Conservation (phyloP, 2,113 vertebrate genomes). For the Thalassoma bifasciatum region DNA sequence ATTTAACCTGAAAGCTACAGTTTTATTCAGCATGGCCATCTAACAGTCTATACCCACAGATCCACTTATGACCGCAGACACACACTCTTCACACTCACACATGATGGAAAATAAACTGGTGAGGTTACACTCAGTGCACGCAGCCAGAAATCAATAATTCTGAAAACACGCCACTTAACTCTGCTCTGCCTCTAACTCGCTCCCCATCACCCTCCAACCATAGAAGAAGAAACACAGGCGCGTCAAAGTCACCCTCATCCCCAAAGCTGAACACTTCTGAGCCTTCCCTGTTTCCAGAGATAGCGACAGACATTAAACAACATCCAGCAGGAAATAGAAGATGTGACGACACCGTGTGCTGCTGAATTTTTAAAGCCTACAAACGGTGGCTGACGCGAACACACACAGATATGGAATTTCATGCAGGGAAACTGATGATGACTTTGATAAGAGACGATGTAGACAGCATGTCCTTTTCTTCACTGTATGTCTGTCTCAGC, state of each 20-base stretch:
- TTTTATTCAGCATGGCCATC: constrained; percentile 39
- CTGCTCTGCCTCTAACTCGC: constrained; percentile 1
- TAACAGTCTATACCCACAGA: constrained; percentile 12
- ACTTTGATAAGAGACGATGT: constrained; percentile 55
- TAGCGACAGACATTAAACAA: constrained; percentile 41
- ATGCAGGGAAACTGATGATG: constrained; percentile 51
- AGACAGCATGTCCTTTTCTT: constrained; percentile 26
- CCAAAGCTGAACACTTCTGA: constrained; percentile 12
- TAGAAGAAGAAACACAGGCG: constrained; percentile 6
- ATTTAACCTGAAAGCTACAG: constrained; percentile 14
- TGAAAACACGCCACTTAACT: constrained; percentile 67
- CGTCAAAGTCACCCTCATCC: constrained; percentile 38
- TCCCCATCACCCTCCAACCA: constrained; percentile 26
- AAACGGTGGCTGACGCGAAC: constrained; percentile 46
- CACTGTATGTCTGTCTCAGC: neutral
- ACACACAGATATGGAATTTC: constrained; percentile 58
- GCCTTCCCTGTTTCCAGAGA: constrained; percentile 47
- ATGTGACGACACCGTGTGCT: constrained; percentile 50
- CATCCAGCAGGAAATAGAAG: constrained; percentile 63
- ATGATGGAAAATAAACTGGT: constrained; percentile 55
- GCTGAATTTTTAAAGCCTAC: constrained; percentile 72
- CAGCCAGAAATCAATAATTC: constrained; percentile 69
- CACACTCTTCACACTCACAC: constrained; percentile 40
- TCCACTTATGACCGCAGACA: constrained; percentile 37
- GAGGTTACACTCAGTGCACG: constrained; percentile 64